Evolutionary conservation across 1,140 invertebrate species (phyloP), one percentile per base, ranked within the genome.

Genomic region (Nixonia krombeini): DNA sequence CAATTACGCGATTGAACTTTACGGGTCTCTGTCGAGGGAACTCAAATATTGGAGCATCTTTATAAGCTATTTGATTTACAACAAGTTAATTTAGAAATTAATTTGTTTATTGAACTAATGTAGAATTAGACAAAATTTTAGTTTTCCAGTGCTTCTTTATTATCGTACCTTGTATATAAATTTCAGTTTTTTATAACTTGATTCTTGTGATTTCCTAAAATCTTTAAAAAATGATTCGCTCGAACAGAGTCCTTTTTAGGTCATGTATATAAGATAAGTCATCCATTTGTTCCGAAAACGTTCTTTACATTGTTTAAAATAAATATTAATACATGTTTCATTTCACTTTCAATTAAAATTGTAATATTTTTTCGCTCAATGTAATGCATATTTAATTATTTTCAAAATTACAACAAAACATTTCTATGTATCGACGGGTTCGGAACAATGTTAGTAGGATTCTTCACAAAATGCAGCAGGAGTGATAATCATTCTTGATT

Each of bases 221-320:
- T n/a, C n/a, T n/a, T n/a, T n/a, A n/a, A n/a, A n/a, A n/a, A 15
- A 8, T 40, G 33, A 62, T 70, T 76, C 69, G 58, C 62, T 72
- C 55, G 59, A 67, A 78, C 59, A 66, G 69, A 40, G 53, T 45
- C 58, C 50, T 73, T 64, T 49, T 72, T 74, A 64, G 64, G 62
- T 70, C 76, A 78, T 65, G 52, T 50, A 58, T 37, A 65, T 68
- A 59, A 53, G 17, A 38, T 31, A 45, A 55, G 15, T n/a, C 33
- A 28, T 52, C 46, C 35, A 21, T 41, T 33, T 21, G 46, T 61
- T 52, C 55, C 41, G 23, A 17, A 57, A 61, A 3, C n/a, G 29
- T 33, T 33, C 13, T 33, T 26, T 9, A 9, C 4, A 26, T 26
- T 26, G 25, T 5, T 9, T n/a, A n/a, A n/a, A n/a, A n/a, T n/a